Percentiles rank a stretch among this genome's conserved stretches.
Evolutionary conservation across 2,113 vertebrate species (phyloP).

Genomic region (Paedocypris sp.): DNA sequence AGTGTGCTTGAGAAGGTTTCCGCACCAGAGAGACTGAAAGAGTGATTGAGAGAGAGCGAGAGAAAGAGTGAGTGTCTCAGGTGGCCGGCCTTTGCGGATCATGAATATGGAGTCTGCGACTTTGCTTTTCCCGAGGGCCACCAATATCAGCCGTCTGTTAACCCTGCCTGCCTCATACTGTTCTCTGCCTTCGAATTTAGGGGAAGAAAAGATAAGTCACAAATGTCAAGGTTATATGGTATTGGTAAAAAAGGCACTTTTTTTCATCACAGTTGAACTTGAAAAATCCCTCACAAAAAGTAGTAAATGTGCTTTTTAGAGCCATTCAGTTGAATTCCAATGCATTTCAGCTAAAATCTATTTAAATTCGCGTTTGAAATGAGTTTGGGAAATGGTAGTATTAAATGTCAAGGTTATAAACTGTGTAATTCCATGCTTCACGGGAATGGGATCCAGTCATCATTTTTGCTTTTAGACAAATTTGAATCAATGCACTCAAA

Average conservation of each 20-base stretch:
- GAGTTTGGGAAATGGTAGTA: too few species aligned
- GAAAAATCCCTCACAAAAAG: too few species aligned
- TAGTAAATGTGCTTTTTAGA: too few species aligned
- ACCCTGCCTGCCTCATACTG: background rate
- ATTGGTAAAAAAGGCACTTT: background rate
- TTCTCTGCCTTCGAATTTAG: background rate
- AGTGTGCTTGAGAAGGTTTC: background rate
- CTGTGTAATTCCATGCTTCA: too few species aligned
- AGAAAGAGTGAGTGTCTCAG: conserved; percentile 7
- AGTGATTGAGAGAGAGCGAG: conserved; percentile 10
- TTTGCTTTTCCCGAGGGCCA: background rate
- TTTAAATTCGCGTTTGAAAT: too few species aligned
- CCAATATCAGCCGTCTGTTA: background rate
- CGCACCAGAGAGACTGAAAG: background rate
- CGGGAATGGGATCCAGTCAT: too few species aligned
- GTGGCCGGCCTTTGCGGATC: conserved; percentile 10
- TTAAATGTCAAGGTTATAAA: too few species aligned
- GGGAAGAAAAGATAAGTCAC: background rate
- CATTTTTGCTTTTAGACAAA: too few species aligned
- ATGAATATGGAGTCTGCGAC: conserved; percentile 23
- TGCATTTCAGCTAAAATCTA: too few species aligned
- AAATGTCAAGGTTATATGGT: conserved; percentile 5
- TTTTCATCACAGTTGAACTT: too few species aligned
- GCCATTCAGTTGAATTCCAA: too few species aligned
- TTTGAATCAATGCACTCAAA: too few species aligned